These are phyloP conservation scores for Phallusia fumigata DNA, from an alignment of 23 tunicate genomes.

Conservation along the genomic window DNA sequence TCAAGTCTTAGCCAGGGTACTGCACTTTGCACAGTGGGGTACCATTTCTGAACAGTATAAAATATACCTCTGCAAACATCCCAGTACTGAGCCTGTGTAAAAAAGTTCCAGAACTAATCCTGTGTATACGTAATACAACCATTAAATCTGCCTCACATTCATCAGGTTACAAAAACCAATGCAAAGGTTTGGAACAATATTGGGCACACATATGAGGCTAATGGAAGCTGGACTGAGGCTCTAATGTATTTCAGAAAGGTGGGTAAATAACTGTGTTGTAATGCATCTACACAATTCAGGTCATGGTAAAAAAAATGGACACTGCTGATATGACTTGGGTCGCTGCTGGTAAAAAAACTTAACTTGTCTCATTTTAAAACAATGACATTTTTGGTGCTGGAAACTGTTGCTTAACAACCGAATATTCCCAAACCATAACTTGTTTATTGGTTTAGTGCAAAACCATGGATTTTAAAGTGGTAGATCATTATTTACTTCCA, in stretches of 20 bases:
- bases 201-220: constrained; percentile 63
- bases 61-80: too few relatives aligned
- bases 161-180: constrained; percentile 58
- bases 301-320: constrained; percentile 72
- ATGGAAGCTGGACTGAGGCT: constrained; percentile 24
- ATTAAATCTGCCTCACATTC: not conserved
- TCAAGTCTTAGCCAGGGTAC: too few relatives aligned
- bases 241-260: constrained; percentile 39
- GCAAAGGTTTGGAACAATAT: constrained; percentile 93
- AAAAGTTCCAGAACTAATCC: constrained; percentile 34
- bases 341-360: too few relatives aligned
- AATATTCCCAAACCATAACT: too few relatives aligned
- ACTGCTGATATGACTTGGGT: too few relatives aligned
- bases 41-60: too few relatives aligned
- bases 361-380: too few relatives aligned
- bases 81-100: not conserved
- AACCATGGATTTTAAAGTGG: too few relatives aligned
- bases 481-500: too few relatives aligned
- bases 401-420: too few relatives aligned
- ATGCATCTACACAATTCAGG: not conserved
- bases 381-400: not conserved
- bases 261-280: constrained; percentile 7
- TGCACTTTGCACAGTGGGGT: too few relatives aligned
- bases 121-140: not conserved
- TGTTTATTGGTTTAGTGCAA: too few relatives aligned